Evolutionary conservation across 2,113 vertebrate genomes (phyloP).

Genomic region (Myotis lucifugus): DNA sequence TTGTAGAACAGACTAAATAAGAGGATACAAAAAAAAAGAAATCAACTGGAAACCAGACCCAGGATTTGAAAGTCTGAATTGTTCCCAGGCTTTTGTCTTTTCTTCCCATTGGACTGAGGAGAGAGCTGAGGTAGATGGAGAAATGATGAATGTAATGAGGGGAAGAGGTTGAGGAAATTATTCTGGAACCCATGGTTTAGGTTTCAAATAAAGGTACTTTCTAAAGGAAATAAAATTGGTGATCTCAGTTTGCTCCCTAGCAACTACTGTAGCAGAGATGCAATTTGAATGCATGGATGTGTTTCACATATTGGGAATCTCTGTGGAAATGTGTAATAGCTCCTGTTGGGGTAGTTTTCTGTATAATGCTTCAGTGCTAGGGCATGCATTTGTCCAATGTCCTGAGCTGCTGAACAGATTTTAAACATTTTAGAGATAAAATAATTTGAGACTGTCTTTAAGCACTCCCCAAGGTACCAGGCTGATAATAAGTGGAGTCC

Average conservation of each 20-base stretch:
- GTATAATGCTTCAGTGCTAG: not conserved
- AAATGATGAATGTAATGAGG: slow-evolving; percentile 56
- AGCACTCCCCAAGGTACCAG: not conserved
- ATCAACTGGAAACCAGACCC: not conserved
- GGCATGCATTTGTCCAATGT: not conserved
- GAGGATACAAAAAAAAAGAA: slow-evolving; percentile 34
- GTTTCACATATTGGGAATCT: slow-evolving; percentile 58
- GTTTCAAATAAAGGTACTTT: slow-evolving; percentile 70
- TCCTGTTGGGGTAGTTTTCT: slow-evolving; percentile 41
- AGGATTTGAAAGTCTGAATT: slow-evolving; percentile 6
- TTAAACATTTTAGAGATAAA: slow-evolving; percentile 52
- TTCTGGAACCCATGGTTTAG: not conserved
- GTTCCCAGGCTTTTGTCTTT: not conserved
- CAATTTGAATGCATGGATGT: slow-evolving; percentile 21
- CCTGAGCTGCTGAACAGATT: slow-evolving; percentile 54
- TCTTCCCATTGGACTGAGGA: not conserved
- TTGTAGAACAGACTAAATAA: slow-evolving; percentile 65
- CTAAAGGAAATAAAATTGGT: slow-evolving; percentile 64
- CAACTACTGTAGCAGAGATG: slow-evolving; percentile 29
- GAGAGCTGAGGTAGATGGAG: not conserved
- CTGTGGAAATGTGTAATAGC: not conserved
- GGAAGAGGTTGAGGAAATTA: slow-evolving; percentile 57
- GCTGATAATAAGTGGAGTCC: not conserved
- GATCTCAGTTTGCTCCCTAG: not conserved
- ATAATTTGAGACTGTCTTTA: not conserved